These are phyloP conservation scores for Lepidocyrtinus sp. DNA, from an alignment of 2,888 invertebrate genomes.

Conservation along the genomic window DNA sequence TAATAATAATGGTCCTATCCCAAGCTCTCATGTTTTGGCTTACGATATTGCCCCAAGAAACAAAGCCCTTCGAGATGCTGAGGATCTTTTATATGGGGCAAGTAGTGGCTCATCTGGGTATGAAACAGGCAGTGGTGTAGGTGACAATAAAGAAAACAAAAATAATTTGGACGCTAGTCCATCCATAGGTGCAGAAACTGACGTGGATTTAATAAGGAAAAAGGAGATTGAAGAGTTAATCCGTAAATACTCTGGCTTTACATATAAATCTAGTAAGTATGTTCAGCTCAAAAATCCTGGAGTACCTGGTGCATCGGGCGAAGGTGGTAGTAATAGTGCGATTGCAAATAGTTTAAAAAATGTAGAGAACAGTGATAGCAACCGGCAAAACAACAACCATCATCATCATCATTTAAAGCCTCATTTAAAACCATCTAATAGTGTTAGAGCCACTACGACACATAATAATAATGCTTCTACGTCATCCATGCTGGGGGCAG, in stretches of 20 bases:
- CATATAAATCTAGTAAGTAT: slow-evolving; percentile 74
- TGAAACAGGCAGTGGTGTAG: slow-evolving; percentile 36
- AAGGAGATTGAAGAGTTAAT: slow-evolving; percentile 88
- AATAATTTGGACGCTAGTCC: slow-evolving; percentile 4
- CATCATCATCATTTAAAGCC: slow-evolving; percentile 30
- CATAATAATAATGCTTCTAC: neutral
- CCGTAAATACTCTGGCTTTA: slow-evolving; percentile 85
- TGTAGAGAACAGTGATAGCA: slow-evolving; percentile 34
- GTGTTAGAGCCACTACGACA: slow-evolving; percentile 27
- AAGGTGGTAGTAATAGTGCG: slow-evolving; percentile 69
- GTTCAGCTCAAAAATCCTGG: slow-evolving; percentile 65
- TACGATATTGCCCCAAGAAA: slow-evolving; percentile 65
- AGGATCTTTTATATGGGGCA: slow-evolving; percentile 54
- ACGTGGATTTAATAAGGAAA: slow-evolving; percentile 81
- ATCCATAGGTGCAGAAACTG: slow-evolving; percentile 74
- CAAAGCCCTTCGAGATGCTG: slow-evolving; percentile 65
- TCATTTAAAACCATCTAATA: slow-evolving; percentile 12
- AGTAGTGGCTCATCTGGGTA: slow-evolving; percentile 29
- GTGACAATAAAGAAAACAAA: slow-evolving; percentile 39
- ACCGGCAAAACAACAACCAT: slow-evolving; percentile 35
- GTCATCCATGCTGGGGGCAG: neutral
- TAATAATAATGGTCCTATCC: slow-evolving; percentile 28
- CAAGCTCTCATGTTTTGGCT: slow-evolving; percentile 68
- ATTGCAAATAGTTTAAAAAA: slow-evolving; percentile 27
- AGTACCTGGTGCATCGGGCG: slow-evolving; percentile 71